Conservation (phyloP, 2,113 vertebrate genomes). For the Pangasianodon hypophthalmus region DNA sequence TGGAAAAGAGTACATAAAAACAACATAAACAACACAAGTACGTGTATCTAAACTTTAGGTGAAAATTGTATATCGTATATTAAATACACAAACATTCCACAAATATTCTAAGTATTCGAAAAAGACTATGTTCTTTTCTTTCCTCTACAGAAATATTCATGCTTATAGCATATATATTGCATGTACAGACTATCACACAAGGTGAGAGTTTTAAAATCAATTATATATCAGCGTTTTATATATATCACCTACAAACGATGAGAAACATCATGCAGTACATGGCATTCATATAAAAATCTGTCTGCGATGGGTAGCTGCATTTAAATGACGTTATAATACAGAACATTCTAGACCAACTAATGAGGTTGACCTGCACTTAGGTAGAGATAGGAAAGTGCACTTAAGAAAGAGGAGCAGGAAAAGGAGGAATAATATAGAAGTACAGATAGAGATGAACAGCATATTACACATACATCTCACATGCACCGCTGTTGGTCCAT, state of each 20-base stretch:
- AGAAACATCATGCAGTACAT: not conserved
- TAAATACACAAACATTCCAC: too few relatives aligned
- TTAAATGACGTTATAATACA: not conserved
- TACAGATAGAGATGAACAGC: not conserved
- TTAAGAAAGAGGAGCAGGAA: not conserved
- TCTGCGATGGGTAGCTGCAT: not conserved
- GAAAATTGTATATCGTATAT: too few relatives aligned
- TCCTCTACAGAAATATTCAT: conserved; percentile 22
- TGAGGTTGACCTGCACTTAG: conserved; percentile 10
- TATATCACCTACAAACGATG: not conserved
- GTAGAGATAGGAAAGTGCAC: not conserved
- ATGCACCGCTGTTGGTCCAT: not conserved
- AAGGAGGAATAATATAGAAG: not conserved
- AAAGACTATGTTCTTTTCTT: not conserved
- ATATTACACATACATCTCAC: not conserved
- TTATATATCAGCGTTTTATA: not conserved
- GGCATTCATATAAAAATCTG: not conserved
- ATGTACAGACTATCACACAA: not conserved
- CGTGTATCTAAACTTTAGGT: too few relatives aligned
- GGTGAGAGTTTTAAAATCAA: conserved; percentile 26
- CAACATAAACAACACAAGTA: too few relatives aligned
- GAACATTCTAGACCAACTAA: conserved; percentile 1
- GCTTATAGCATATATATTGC: not conserved
- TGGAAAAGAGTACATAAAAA: not conserved
- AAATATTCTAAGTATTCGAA: too few relatives aligned